Evolutionary conservation across 2,797 vertebrate species (phyloP), one percentile per base, ranked within the genome.

Genomic region (Falco cherrug): DNA sequence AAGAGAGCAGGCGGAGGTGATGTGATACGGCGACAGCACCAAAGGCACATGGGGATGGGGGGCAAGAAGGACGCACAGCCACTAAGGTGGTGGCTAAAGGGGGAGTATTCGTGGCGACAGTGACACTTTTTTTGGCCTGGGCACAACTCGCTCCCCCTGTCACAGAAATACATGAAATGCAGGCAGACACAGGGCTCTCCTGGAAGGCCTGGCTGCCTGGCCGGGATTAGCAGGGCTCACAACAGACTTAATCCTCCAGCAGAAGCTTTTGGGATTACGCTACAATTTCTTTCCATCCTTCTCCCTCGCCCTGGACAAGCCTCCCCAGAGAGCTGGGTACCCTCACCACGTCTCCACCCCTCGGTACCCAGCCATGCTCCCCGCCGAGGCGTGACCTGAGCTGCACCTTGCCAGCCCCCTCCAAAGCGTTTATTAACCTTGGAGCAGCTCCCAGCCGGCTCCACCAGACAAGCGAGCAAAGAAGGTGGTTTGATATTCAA

Each of bases 401-500:
- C 57, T 75, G 67, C 20, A 51, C 67, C 51, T 57, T 26, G 26
- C 33, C 63, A 67, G 51, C 9, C 5, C 24, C 56, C 51, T 75
- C 24, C 6, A 13, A 67, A 64, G 53, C 8, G 9, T 81, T 86
- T 53, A 61, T 80, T 73, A 83, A 47, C 69, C 71, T 56, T 8
- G 68, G 26, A 73, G 56, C 8, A 5, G 68, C 71, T 12, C 11
- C 1, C 5, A 95, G 57, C 73, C 1, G 2, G 68, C 75, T 91
- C 47, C 2, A 11, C 56, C 79, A 77, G 80, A 57, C 20, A 6
- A 22, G 64, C 8, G 1, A 51, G 74, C 57, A 54, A 47, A 64
- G 73, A 50, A 61, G 33, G 17, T 61, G 67, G 83, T 69, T 91
- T 93, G 87, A 84, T 89, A 93, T 95, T 93, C 65, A 93, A 84